Percentiles rank a stretch among this genome's conserved stretches.
These are phyloP conservation scores for Phasia obesa DNA, from an alignment of 2,888 invertebrate species.

Conservation along the genomic window DNA sequence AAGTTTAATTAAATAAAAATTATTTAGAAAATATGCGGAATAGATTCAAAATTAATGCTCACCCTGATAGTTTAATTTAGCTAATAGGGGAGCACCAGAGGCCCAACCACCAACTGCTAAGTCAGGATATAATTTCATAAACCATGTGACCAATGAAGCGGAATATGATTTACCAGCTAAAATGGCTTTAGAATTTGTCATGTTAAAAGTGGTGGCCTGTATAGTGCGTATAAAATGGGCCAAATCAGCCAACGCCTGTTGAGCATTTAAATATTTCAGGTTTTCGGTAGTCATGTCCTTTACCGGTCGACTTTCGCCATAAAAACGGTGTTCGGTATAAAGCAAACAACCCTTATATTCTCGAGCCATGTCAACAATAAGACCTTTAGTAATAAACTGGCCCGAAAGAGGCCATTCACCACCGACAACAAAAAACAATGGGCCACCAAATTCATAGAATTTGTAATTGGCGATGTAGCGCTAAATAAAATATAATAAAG, in stretches of 20 bases:
- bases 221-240: slow-evolving; percentile 85
- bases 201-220: slow-evolving; percentile 79
- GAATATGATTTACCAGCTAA: slow-evolving; percentile 87
- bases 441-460: slow-evolving; percentile 83
- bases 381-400: slow-evolving; percentile 85
- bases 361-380: slow-evolving; percentile 85
- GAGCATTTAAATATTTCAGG: slow-evolving; percentile 85
- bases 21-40: no score
- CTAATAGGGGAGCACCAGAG: slow-evolving; percentile 87
- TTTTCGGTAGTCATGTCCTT: slow-evolving; percentile 84
- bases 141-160: slow-evolving; percentile 89
- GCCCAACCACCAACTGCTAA: slow-evolving; percentile 85
- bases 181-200: slow-evolving; percentile 82
- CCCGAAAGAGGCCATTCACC: slow-evolving; percentile 87
- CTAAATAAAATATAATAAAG: slow-evolving; percentile 66
- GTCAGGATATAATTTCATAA: slow-evolving; percentile 86
- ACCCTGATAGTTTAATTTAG: slow-evolving; percentile 85
- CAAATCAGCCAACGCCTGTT: slow-evolving; percentile 87
- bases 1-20: no score
- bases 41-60: slow-evolving; percentile 45
- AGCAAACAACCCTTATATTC: slow-evolving; percentile 86
- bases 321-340: slow-evolving; percentile 92
- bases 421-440: slow-evolving; percentile 87
- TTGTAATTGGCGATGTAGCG: slow-evolving; percentile 84
- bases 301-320: slow-evolving; percentile 89